Conservation (phyloP, 2,888 invertebrate species). For the Campopleginae sp. region DNA sequence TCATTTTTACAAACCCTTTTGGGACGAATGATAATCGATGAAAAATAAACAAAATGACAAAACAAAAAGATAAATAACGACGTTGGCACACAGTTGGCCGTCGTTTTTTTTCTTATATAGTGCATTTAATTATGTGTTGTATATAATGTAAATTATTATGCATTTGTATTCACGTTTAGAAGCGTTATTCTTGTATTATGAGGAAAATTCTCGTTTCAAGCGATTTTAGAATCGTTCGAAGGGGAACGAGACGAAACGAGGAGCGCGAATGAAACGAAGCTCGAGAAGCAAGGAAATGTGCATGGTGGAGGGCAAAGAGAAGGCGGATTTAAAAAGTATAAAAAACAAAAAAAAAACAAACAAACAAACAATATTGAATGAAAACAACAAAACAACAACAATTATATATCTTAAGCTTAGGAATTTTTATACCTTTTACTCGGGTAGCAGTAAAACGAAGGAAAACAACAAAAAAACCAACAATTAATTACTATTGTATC, state of each 20-base stretch:
- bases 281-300: neutral
- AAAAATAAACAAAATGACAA: slow-evolving; percentile 55
- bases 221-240: slow-evolving; percentile 46
- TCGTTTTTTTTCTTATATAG: slow-evolving; percentile 67
- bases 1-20: slow-evolving; percentile 56
- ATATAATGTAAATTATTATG: slow-evolving; percentile 82
- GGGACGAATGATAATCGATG: slow-evolving; percentile 68
- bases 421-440: slow-evolving; percentile 67
- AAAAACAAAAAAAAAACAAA: too few relatives aligned
- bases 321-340: slow-evolving; percentile 20
- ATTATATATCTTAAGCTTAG: slow-evolving; percentile 67
- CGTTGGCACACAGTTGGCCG: slow-evolving; percentile 48
- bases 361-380: slow-evolving; percentile 49
- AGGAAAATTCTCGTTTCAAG: slow-evolving; percentile 49
- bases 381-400: slow-evolving; percentile 62
- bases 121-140: slow-evolving; percentile 82
- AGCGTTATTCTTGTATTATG: slow-evolving; percentile 71
- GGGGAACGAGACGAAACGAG: slow-evolving; percentile 1
- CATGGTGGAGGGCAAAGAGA: neutral
- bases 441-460: slow-evolving; percentile 59
- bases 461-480: slow-evolving; percentile 21
- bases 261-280: neutral
- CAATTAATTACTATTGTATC: slow-evolving; percentile 49
- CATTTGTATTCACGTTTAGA: slow-evolving; percentile 79
- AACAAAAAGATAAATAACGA: slow-evolving; percentile 53